Conservation (phyloP, 2,888 invertebrate species). For the Ditylenchus weischeri region DNA sequence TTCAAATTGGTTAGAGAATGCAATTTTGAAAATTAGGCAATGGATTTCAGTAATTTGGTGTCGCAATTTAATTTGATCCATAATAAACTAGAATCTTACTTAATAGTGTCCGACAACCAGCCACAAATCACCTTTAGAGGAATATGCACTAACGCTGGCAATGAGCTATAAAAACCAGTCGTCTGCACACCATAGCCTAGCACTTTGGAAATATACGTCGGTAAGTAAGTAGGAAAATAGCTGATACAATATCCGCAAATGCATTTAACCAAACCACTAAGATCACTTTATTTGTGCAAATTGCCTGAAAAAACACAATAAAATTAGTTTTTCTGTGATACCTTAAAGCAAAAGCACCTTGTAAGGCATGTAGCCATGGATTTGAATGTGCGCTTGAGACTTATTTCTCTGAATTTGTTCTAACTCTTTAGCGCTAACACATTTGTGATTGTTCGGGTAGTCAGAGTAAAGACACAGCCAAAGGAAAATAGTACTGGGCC, state of each 20-base stretch:
- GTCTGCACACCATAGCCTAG: constrained; percentile 26
- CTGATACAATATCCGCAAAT: constrained; percentile 49
- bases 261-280: constrained; percentile 48
- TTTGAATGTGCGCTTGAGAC: constrained; percentile 45
- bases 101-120: constrained; percentile 41
- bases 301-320: constrained; percentile 5
- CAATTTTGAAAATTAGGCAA: too few relatives aligned
- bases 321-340: too few relatives aligned
- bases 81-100: constrained; percentile 16
- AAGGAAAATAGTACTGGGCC: constrained; percentile 25
- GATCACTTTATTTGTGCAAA: constrained; percentile 20
- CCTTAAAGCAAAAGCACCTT: constrained; percentile 25
- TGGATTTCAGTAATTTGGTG: too few relatives aligned
- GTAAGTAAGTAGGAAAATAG: constrained; percentile 52
- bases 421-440: constrained; percentile 35
- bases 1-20: too few relatives aligned
- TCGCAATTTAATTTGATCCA: too few relatives aligned
- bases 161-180: constrained; percentile 35
- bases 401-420: constrained; percentile 46
- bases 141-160: constrained; percentile 39
- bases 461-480: constrained; percentile 36
- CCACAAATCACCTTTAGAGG: constrained; percentile 47
- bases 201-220: constrained; percentile 41
- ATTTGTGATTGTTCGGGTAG: constrained; percentile 29
- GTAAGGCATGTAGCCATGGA: constrained; percentile 52